Percentiles rank a stretch among this genome's conserved stretches.
Evolutionary conservation across 2,113 vertebrate species (phyloP).

Genomic region (Naja naja): DNA sequence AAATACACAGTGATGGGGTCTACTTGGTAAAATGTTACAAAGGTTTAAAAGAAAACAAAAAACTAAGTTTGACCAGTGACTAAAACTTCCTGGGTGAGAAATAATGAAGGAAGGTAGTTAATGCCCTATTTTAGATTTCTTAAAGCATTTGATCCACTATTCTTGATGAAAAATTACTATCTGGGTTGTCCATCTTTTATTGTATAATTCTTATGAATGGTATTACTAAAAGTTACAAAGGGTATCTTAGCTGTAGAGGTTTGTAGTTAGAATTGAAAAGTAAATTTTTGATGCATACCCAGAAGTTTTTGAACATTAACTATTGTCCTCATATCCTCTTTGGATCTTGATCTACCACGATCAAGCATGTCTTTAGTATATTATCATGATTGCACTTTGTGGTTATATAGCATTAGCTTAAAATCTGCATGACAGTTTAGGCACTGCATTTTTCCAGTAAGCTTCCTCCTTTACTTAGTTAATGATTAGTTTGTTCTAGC

Average conservation of each 20-base stretch:
- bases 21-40: not conserved
- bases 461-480: not conserved
- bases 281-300: not conserved
- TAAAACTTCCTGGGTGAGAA: not conserved
- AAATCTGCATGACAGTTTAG: not conserved
- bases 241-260: not conserved
- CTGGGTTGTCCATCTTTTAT: not conserved
- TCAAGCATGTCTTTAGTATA: not conserved
- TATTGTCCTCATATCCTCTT: not conserved
- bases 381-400: not conserved
- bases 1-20: not conserved
- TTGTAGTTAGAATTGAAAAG: not conserved
- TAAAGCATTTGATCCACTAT: not conserved
- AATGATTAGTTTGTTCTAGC: not conserved
- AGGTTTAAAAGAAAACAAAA: not conserved
- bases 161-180: not conserved
- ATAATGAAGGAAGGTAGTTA: not conserved
- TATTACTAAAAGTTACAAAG: not conserved
- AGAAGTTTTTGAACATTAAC: not conserved
- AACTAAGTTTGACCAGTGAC: not conserved
- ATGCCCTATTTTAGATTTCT: not conserved
- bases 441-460: not conserved
- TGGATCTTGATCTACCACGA: not conserved
- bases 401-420: not conserved
- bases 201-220: not conserved